A percentile compares a stretch with the other conserved stretches of the same genome.
phyloP scores from a whole-genome alignment of 2,113 vertebrate genomes.

The Aptenodytes patagonicus region DNA sequence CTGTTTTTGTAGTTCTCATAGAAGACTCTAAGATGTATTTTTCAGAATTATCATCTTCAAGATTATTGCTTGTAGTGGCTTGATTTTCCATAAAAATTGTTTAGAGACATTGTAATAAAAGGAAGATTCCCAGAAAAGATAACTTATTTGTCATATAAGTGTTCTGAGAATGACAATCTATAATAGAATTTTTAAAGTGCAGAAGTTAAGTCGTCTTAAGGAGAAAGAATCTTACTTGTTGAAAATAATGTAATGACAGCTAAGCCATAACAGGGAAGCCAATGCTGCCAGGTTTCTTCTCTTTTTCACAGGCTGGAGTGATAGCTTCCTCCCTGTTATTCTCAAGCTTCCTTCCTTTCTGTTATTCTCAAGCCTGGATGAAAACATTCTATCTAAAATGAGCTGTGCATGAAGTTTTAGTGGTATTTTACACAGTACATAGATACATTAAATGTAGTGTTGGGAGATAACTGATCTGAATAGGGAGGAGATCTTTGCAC shows the following conservation, averaged over 20 bases:
- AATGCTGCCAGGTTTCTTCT: neutral
- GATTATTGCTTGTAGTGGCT: neutral
- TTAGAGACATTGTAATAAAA: conserved; percentile 4
- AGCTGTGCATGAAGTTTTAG: neutral
- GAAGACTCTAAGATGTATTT: neutral
- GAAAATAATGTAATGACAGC: neutral
- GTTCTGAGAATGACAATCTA: neutral
- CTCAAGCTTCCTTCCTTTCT: neutral
- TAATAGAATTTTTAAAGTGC: neutral
- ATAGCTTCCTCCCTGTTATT: neutral
- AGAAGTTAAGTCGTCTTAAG: neutral
- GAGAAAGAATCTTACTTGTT: neutral
- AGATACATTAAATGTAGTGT: neutral
- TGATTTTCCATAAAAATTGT: neutral
- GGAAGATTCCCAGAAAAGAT: neutral
- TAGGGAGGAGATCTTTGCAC: neutral
- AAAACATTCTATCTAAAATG: neutral
- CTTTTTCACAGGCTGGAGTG: neutral
- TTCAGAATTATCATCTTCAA: neutral
- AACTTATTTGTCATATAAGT: neutral
- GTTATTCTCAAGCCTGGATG: neutral
- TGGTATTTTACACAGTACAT: neutral
- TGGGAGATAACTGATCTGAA: neutral
- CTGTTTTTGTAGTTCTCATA: neutral
- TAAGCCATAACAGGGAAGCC: neutral